These are phyloP conservation scores for Aldrovandia affinis DNA, from an alignment of 2,797 vertebrate species.

Conservation along the genomic window DNA sequence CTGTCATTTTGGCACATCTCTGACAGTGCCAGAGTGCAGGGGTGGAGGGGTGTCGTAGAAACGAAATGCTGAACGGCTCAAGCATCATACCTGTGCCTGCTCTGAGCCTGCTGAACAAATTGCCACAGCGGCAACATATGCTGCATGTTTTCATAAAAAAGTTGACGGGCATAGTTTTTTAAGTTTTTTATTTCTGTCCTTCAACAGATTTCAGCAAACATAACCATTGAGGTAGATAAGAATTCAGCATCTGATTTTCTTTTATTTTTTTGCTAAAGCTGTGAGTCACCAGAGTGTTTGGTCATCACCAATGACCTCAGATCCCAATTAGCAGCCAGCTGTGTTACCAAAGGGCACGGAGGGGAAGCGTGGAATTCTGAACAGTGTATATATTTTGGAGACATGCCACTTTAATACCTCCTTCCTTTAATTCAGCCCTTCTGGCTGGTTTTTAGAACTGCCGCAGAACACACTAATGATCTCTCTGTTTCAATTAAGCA, in stretches of 20 bases:
- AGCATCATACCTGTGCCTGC: no score
- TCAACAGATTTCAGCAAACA: no score
- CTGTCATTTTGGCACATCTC: neutral
- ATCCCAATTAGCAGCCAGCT: neutral
- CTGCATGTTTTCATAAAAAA: no score
- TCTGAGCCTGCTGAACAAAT: no score
- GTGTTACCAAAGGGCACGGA: neutral
- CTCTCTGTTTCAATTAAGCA: conserved; percentile 25
- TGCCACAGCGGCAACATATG: no score
- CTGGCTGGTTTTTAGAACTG: neutral
- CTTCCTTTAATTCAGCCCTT: neutral
- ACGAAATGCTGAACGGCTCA: no score
- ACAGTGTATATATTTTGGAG: neutral
- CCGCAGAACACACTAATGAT: conserved; percentile 18
- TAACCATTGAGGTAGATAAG: no score
- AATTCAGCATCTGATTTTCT: no score
- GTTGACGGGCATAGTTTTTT: no score
- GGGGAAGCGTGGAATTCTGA: neutral
- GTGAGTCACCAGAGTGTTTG: neutral
- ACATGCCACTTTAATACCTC: neutral
- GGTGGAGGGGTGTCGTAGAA: no score
- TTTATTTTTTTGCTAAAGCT: no score
- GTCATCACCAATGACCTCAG: neutral
- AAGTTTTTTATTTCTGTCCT: no score
- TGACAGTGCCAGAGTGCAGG: neutral